These are phyloP conservation scores for Fragum fragum DNA, from an alignment of 2,888 invertebrate genomes.

Conservation along the genomic window DNA sequence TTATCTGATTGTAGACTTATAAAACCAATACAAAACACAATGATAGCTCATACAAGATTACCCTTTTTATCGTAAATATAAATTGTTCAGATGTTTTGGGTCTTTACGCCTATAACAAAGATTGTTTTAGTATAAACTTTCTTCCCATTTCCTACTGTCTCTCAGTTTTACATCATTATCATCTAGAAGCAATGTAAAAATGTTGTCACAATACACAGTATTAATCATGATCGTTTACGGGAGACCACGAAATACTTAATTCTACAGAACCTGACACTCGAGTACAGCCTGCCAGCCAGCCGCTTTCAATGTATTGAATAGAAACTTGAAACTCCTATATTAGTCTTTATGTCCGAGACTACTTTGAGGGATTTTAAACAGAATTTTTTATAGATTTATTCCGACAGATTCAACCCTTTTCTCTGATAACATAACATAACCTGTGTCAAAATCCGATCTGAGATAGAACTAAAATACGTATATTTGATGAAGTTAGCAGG, in stretches of 20 bases:
- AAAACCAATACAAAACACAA: too few species aligned
- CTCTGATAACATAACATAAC: too few species aligned
- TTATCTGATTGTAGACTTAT: too few species aligned
- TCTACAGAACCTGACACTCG: slow-evolving; percentile 9
- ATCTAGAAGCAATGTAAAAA: neutral
- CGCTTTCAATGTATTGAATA: neutral
- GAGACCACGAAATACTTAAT: neutral
- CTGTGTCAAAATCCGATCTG: too few species aligned
- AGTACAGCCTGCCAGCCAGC: neutral
- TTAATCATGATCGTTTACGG: neutral
- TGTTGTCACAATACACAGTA: neutral
- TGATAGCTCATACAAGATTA: too few species aligned
- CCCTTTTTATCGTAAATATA: too few species aligned
- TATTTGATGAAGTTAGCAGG: too few species aligned
- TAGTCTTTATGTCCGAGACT: neutral
- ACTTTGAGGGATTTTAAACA: neutral
- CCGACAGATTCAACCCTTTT: neutral
- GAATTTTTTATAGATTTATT: neutral
- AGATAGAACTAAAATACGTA: too few species aligned
- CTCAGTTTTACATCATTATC: neutral
- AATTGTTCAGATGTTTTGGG: too few species aligned
- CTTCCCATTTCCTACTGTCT: too few species aligned
- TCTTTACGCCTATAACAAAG: too few species aligned
- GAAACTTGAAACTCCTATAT: slow-evolving; percentile 13
- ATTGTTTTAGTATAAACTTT: too few species aligned